Base-by-base conservation (phyloP, 23 tunicate genomes). In the Phallusia fumigata region DNA sequence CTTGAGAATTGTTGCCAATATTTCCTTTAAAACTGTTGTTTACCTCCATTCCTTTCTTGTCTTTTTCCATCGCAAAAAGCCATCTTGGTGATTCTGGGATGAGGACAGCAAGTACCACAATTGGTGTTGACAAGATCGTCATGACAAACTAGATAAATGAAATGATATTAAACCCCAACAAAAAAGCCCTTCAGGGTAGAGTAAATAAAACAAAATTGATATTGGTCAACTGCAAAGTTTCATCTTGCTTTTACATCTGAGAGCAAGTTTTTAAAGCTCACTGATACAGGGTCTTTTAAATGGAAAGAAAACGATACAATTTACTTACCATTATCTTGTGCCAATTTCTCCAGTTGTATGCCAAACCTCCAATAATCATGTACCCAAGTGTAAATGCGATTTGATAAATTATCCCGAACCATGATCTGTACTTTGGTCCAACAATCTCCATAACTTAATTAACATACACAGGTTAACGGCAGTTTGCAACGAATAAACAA, bases 321-420 rank as follows among this genome's bases (percentile, higher is more conserved):
- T 2, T 30, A n/a, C 83, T 8, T 81, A 77, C 95, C 89, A 75
- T 89, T 73, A 81, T 85, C 2, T 90, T 84, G 50, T 84, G 89
- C 95, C 95, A 90, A 64, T 90, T 77, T 44, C 95, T 85, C 95
- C 88, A 90, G 75, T 80, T 44, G 47, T 85, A 90, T 16, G 95
- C 95, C 19, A 90, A 22, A 30, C 95, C 95, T 36, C 86, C 84
- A 76, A 85, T 0, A 31, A 81, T 65, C 95, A 90, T 90, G 75
- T 65, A 90, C 3, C 95, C 95, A 19, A 90, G 33, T 13, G 95
- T 73, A 85, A 85, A 90, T 35, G 64, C 35, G 16, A 53, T 83
- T 81, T 90, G 95, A 69, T 80, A 90, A n/a, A 79, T 81, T 2
- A 90, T 81, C 15, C 95, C 95, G 64, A 81, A 64, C 35, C 81